A percentile compares a stretch with the other conserved stretches of the same genome.
These are phyloP conservation scores for Champsocephalus gunnari DNA, from an alignment of 2,797 vertebrate species.

Conservation along the genomic window DNA sequence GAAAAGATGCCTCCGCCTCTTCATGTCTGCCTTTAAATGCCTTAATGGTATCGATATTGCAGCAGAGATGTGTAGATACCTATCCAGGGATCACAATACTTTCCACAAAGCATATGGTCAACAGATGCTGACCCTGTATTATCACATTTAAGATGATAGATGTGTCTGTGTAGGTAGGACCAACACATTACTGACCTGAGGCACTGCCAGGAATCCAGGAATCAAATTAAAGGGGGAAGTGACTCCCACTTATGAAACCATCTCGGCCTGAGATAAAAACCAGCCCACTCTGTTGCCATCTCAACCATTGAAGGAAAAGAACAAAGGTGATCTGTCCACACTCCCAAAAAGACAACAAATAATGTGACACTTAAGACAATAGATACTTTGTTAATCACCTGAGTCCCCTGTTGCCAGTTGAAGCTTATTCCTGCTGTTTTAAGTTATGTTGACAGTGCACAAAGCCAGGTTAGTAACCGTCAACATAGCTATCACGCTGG, in stretches of 20 bases:
- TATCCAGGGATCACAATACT: constrained; percentile 27
- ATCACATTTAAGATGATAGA: constrained; percentile 68
- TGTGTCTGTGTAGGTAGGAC: constrained; percentile 43
- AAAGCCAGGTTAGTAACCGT: constrained; percentile 34
- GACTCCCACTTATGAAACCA: constrained; percentile 53
- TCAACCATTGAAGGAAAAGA: constrained; percentile 18
- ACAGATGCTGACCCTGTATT: constrained; percentile 59
- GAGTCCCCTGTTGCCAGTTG: neutral
- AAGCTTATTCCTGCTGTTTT: constrained; percentile 10
- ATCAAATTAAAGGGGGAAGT: constrained; percentile 53
- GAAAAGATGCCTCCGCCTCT: neutral
- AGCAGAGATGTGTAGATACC: constrained; percentile 26
- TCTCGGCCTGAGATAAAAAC: constrained; percentile 22
- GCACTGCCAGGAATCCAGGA: constrained; percentile 59
- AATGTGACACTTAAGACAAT: neutral
- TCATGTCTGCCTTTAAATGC: constrained; percentile 38
- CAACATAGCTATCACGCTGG: constrained; percentile 30
- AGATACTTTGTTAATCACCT: neutral
- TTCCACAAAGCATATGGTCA: constrained; percentile 53
- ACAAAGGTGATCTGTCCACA: constrained; percentile 9
- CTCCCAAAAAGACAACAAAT: neutral
- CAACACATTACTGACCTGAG: constrained; percentile 56
- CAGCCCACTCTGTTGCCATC: constrained; percentile 15
- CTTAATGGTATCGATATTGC: constrained; percentile 44
- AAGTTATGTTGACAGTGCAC: constrained; percentile 28